phyloP scores from a whole-genome alignment of 2,888 invertebrate genomes.

The Therioaphis trifolii region DNA sequence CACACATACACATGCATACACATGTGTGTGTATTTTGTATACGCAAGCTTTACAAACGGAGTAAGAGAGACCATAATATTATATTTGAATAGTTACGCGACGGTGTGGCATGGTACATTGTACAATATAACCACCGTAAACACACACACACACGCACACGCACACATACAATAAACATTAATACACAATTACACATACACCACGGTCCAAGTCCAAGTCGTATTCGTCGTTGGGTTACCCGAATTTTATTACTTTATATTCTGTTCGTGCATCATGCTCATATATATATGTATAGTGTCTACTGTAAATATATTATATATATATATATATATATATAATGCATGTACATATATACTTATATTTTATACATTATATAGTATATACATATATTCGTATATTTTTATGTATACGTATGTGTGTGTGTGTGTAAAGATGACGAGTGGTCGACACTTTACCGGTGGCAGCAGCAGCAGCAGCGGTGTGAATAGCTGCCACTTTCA shows the following conservation, averaged over 20 bases:
- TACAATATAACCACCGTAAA: neutral
- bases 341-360: too few species aligned
- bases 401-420: neutral
- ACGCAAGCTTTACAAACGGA: neutral
- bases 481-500: slow-evolving; percentile 59
- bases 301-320: too few species aligned
- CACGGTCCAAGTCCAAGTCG: neutral
- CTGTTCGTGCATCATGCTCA: slow-evolving; percentile 33
- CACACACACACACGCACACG: neutral
- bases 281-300: neutral
- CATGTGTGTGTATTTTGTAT: neutral
- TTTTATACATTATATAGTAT: neutral
- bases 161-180: neutral
- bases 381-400: neutral
- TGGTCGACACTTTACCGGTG: slow-evolving; percentile 36
- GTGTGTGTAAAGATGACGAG: slow-evolving; percentile 14
- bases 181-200: neutral
- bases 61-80: neutral
- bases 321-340: too few species aligned
- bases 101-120: neutral
- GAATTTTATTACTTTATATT: slow-evolving; percentile 24
- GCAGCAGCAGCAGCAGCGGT: neutral
- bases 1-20: neutral
- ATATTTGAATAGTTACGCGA: neutral
- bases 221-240: slow-evolving; percentile 8